Percentiles rank a stretch among this genome's conserved stretches.
Evolutionary conservation across 2,888 invertebrate genomes (phyloP).

Genomic region (Pollenia angustigena): DNA sequence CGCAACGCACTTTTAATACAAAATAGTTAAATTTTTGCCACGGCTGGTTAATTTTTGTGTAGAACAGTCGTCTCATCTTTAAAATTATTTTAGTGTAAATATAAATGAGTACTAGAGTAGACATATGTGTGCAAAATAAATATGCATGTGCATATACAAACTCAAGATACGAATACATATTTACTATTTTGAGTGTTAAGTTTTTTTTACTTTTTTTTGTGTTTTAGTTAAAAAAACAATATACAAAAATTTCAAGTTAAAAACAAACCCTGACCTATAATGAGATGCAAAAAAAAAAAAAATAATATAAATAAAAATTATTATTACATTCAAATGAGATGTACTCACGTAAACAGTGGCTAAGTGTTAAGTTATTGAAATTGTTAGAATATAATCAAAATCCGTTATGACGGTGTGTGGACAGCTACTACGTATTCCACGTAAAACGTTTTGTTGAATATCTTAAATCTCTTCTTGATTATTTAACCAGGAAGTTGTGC

Average conservation of each 20-base stretch:
- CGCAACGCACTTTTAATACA: slow-evolving; percentile 65
- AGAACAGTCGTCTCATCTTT: neutral
- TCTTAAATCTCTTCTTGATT: too few species aligned
- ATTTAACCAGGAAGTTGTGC: too few species aligned
- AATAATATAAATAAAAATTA: neutral
- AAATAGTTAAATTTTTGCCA: slow-evolving; percentile 36
- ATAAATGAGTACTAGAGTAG: neutral
- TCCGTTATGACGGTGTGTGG: neutral
- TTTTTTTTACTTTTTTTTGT: neutral
- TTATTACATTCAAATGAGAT: neutral
- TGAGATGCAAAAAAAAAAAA: slow-evolving; percentile 4
- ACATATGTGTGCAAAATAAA: slow-evolving; percentile 29
- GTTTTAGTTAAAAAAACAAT: neutral
- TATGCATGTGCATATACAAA: neutral
- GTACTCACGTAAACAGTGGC: slow-evolving; percentile 17
- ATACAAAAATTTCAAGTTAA: neutral
- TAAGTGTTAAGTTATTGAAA: neutral
- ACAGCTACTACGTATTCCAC: too few species aligned
- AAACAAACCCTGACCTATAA: slow-evolving; percentile 62
- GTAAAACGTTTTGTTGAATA: too few species aligned
- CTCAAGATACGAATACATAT: neutral
- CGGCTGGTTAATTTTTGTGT: slow-evolving; percentile 25
- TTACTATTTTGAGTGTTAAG: slow-evolving; percentile 15
- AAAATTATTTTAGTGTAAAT: slow-evolving; percentile 30
- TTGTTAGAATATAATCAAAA: neutral